Evolutionary conservation across 2,888 invertebrate species (phyloP).

Genomic region (Diabrotica balteata): DNA sequence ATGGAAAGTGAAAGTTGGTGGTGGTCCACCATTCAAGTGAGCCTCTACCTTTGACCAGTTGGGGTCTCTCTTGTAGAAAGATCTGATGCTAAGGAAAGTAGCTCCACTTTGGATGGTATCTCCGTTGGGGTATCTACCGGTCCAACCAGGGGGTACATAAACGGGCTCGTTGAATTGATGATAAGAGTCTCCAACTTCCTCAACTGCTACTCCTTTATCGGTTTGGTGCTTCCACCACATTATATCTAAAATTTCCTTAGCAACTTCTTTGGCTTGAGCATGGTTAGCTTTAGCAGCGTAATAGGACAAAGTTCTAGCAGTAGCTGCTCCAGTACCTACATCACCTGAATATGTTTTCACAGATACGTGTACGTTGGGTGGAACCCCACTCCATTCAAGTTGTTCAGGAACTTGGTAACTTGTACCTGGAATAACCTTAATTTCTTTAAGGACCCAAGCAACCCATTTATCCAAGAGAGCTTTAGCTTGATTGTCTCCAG

Average conservation of each 20-base stretch:
- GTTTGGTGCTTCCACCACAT: slow-evolving; percentile 37
- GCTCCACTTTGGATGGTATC: slow-evolving; percentile 40
- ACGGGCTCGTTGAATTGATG: slow-evolving; percentile 40
- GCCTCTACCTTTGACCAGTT: slow-evolving; percentile 39
- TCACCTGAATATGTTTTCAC: slow-evolving; percentile 37
- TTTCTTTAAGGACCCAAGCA: too few species aligned
- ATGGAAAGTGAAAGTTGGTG: slow-evolving; percentile 41
- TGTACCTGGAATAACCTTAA: too few species aligned
- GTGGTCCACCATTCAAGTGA: slow-evolving; percentile 39
- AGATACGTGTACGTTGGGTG: slow-evolving; percentile 40
- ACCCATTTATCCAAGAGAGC: slow-evolving; percentile 43
- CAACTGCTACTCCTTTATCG: slow-evolving; percentile 38
- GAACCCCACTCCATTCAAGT: slow-evolving; percentile 41
- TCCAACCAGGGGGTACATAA: slow-evolving; percentile 44
- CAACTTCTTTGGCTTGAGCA: slow-evolving; percentile 34
- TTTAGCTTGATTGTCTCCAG: slow-evolving; percentile 38
- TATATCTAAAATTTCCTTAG: slow-evolving; percentile 41
- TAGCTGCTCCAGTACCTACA: slow-evolving; percentile 42
- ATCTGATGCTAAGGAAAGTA: slow-evolving; percentile 42
- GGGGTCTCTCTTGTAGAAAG: slow-evolving; percentile 41
- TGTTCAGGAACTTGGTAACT: slow-evolving; percentile 29
- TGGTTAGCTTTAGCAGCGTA: slow-evolving; percentile 44
- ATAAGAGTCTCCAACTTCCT: slow-evolving; percentile 41
- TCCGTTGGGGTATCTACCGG: slow-evolving; percentile 42
- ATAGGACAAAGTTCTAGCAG: slow-evolving; percentile 43